A percentile compares a stretch with the other conserved stretches of the same genome.
These are phyloP conservation scores for Exephanes ischioxanthus DNA, from an alignment of 2,888 invertebrate genomes.

Conservation along the genomic window DNA sequence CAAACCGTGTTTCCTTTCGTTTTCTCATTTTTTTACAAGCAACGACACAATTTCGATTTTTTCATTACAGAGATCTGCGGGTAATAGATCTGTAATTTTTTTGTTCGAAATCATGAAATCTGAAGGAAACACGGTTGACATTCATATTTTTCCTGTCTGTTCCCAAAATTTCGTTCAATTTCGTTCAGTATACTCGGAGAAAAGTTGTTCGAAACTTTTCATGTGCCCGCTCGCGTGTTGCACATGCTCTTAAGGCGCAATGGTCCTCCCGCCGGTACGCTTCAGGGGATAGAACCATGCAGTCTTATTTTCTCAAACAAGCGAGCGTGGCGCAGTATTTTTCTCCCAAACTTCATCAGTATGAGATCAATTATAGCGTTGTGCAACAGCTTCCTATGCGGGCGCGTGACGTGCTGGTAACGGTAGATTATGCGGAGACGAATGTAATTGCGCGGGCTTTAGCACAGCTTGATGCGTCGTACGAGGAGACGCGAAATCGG, in stretches of 20 bases:
- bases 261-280: too few species aligned
- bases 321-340: constrained; percentile 5
- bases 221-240: background rate
- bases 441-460: constrained; percentile 48
- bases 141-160: background rate
- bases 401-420: constrained; percentile 47
- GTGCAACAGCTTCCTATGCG: constrained; percentile 64
- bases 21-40: background rate
- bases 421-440: constrained; percentile 48
- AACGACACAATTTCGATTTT: background rate
- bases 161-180: background rate
- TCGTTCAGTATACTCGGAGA: background rate
- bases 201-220: constrained; percentile 4
- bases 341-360: constrained; percentile 15
- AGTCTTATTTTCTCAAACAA: background rate
- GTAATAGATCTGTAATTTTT: constrained; percentile 1
- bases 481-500: background rate
- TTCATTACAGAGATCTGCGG: background rate
- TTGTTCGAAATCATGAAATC: background rate
- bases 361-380: constrained; percentile 58
- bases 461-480: constrained; percentile 41
- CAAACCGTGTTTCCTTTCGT: background rate
- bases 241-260: background rate
- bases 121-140: background rate
- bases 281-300: too few species aligned